phyloP scores from a whole-genome alignment of 2,113 vertebrate genomes.

The Anguilla japonica region DNA sequence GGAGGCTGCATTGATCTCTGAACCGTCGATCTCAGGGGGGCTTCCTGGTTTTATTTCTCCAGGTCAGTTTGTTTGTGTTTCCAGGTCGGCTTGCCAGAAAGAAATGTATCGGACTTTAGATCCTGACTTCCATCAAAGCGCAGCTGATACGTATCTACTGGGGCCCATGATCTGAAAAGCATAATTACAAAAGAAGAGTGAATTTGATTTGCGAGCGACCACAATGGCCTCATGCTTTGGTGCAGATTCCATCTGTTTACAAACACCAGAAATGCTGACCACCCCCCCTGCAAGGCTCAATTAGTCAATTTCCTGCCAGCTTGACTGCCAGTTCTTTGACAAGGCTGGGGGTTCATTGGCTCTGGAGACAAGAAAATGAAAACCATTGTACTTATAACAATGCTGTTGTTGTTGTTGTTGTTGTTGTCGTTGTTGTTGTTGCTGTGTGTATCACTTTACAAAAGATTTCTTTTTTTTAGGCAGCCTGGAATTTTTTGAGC shows the following conservation, averaged over 20 bases:
- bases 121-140: not conserved
- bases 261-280: not conserved
- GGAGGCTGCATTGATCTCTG: not conserved
- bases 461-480: not conserved
- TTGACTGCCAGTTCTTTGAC: conserved; percentile 12
- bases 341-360: not conserved
- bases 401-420: conserved; percentile 11
- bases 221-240: not conserved
- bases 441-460: conserved; percentile 8
- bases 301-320: conserved; percentile 12
- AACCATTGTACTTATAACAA: conserved; percentile 16
- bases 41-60: not conserved
- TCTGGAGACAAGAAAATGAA: conserved; percentile 12
- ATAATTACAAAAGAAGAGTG: not conserved
- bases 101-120: not conserved
- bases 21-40: not conserved
- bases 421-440: conserved; percentile 21
- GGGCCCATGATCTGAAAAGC: not conserved
- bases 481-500: conserved; percentile 8
- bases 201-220: not conserved
- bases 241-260: conserved; percentile 12
- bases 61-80: not conserved
- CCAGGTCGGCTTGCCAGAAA: not conserved
- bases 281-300: conserved; percentile 10
- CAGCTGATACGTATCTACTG: not conserved